Evolutionary conservation across 2,113 vertebrate genomes (phyloP).

Genomic region (Todiramphus saurophagus): DNA sequence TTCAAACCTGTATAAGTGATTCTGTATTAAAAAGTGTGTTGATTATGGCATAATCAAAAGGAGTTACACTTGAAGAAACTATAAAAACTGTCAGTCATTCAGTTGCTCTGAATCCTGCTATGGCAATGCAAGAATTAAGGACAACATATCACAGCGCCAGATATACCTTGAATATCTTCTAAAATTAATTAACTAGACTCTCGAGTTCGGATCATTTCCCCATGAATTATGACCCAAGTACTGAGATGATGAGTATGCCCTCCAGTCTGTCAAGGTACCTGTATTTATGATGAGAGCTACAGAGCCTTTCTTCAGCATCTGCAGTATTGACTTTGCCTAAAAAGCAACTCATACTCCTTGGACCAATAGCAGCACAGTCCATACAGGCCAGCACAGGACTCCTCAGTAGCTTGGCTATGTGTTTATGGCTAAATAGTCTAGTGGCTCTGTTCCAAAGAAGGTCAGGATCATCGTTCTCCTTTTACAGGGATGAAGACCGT

Average conservation of each 20-base stretch:
- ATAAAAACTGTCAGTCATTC: not conserved
- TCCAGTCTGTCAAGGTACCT: not conserved
- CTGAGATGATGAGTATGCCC: not conserved
- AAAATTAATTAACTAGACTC: not conserved
- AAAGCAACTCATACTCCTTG: not conserved
- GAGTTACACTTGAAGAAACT: not conserved
- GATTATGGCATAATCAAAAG: not conserved
- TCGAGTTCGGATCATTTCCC: not conserved
- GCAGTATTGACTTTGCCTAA: not conserved
- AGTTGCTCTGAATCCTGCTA: not conserved
- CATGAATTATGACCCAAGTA: not conserved
- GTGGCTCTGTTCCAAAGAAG: not conserved
- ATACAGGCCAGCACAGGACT: not conserved
- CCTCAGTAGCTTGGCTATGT: not conserved
- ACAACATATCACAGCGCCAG: not conserved
- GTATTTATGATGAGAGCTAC: not conserved
- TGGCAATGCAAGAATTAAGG: not conserved
- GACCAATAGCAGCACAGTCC: fast-evolving
- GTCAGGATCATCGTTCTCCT: not conserved
- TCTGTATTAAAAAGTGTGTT: not conserved
- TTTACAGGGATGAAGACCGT: not conserved
- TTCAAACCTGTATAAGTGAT: not conserved
- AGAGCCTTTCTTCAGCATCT: not conserved
- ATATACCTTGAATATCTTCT: not conserved
- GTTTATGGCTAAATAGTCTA: not conserved